Base-by-base conservation (phyloP, 2,888 invertebrate species). In the Catocala fraxini region DNA sequence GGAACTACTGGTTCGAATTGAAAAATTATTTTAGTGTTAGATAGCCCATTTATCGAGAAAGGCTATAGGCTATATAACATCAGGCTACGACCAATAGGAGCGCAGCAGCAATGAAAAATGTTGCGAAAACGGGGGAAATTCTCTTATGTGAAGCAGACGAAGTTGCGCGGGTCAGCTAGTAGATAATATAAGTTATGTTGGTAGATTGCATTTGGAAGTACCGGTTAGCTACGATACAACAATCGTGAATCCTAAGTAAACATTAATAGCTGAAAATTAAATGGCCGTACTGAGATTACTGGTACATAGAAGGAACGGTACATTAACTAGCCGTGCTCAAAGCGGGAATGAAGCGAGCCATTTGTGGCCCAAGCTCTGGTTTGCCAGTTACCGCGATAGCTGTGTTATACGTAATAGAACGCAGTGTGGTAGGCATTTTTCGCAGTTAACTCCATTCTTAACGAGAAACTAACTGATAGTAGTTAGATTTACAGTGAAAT, bases 301-400 rank as follows among this genome's bases (percentile, higher is more conserved):
- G 59, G 56, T 75, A 77, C 75, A 60, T 72, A 63, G 62, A 77
- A 71, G 73, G 79, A 84, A 87, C 85, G 81, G 86, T 81, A 85
- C 78, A 80, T 83, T 84, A 78, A 83, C 78, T 75, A 79, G 77
- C 73, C 74, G 75, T 76, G 76, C 81, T 80, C 74, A 77, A 81
- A 84, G 79, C 76, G 76, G 80, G 80, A 81, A 80, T 80, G 80
- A 80, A 77, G 72, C 74, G 68, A 75, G 75, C 81, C 83, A 82
- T 86, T 88, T 86, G 86, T 74, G 81, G 81, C 77, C 72, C 60
- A 63, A 73, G 73, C 73, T 65, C 65, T 59, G 61, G 66, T 75
- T 69, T 68, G 60, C 62, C 45, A 66, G 65, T 58, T 63, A 57
- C 65, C 55, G 59, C 72, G 72, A 75, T 69, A 70, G 65, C 68